A percentile compares a stretch with the other conserved stretches of the same genome.
Evolutionary conservation across 2,113 vertebrate genomes (phyloP).

Genomic region (Nothocercus nigrocapillus): DNA sequence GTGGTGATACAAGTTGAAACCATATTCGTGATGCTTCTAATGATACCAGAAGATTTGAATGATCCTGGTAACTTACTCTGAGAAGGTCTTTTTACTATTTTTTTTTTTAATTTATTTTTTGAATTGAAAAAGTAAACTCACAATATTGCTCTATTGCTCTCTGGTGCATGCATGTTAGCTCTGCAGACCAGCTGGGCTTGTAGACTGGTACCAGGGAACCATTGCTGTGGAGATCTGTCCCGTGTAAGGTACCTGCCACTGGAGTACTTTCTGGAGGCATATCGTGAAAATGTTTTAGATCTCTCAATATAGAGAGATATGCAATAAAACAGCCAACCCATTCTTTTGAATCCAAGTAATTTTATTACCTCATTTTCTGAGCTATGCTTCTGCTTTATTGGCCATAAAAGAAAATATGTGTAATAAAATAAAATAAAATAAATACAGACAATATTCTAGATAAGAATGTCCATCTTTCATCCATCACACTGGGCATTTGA

Average conservation of each 20-base stretch:
- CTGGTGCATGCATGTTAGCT: not conserved
- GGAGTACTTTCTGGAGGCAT: not conserved
- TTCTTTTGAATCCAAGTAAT: not conserved
- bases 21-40: not conserved
- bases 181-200: not conserved
- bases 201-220: not conserved
- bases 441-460: not conserved
- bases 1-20: not conserved
- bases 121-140: not conserved
- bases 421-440: not conserved
- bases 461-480: not conserved
- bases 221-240: not conserved
- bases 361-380: not conserved
- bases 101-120: not conserved
- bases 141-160: not conserved
- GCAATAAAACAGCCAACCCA: not conserved
- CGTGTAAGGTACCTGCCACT: not conserved
- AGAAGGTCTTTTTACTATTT: not conserved
- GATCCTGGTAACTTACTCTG: not conserved
- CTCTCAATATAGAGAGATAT: not conserved
- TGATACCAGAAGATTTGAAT: not conserved
- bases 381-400: not conserved
- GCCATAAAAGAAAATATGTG: not conserved
- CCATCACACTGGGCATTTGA: not conserved
- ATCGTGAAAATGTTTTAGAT: not conserved